Evolutionary conservation across 2,113 vertebrate species (phyloP).

Genomic region (Pygathrix nemaeus): DNA sequence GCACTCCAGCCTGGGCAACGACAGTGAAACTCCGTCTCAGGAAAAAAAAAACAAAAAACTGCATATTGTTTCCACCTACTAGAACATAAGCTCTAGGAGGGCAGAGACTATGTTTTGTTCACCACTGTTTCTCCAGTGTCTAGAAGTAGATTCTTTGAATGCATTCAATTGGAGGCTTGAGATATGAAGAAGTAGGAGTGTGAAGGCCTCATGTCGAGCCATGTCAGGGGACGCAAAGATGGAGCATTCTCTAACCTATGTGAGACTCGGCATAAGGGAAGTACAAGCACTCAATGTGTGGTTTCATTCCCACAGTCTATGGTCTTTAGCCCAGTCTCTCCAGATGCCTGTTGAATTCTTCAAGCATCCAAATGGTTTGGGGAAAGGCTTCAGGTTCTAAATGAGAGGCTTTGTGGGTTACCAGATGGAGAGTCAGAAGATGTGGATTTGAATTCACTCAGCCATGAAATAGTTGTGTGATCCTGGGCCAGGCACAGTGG

Average conservation of each 20-base stretch:
- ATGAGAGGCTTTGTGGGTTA: neutral
- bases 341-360: neutral
- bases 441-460: neutral
- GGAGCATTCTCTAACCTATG: neutral
- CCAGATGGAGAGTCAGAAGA: neutral
- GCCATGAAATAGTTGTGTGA: neutral
- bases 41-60: neutral
- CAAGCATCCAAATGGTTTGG: neutral
- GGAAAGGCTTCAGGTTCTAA: neutral
- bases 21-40: no score
- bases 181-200: neutral
- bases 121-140: neutral
- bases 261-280: neutral
- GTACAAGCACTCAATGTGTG: accelerated
- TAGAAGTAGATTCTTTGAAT: neutral
- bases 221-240: neutral
- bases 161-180: neutral
- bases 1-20: no score
- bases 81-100: neutral
- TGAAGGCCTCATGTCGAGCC: neutral
- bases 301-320: neutral
- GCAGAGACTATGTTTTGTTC: neutral
- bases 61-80: neutral
- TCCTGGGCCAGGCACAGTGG: neutral
- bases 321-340: neutral